Percentiles rank a stretch among this genome's conserved stretches.
phyloP scores from a whole-genome alignment of 1,140 invertebrate species.

The Dendroctonus valens region DNA sequence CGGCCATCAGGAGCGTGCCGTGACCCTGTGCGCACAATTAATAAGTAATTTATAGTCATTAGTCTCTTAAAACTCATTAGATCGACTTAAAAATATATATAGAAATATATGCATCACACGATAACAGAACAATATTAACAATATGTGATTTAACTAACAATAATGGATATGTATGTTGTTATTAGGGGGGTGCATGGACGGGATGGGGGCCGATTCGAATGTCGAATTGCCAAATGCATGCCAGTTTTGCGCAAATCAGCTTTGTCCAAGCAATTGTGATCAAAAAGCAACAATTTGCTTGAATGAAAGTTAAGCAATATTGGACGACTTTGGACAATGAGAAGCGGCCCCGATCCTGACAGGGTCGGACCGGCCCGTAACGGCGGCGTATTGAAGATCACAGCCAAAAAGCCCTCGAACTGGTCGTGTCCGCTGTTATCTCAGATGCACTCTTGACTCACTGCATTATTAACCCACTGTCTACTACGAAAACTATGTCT shows the following conservation, averaged over 20 bases:
- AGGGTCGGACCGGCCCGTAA: constrained; percentile 20
- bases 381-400: constrained; percentile 48
- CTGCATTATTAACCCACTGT: constrained; percentile 35
- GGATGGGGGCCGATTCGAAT: background rate
- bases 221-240: background rate
- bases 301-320: too few relatives aligned
- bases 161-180: constrained; percentile 52
- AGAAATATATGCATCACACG: constrained; percentile 50
- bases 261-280: too few relatives aligned
- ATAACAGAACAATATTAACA: constrained; percentile 51
- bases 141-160: constrained; percentile 51
- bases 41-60: constrained; percentile 43
- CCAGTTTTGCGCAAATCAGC: background rate
- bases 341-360: background rate
- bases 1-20: constrained; percentile 24
- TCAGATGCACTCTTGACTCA: constrained; percentile 33
- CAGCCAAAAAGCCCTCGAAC: constrained; percentile 46
- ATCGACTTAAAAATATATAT: constrained; percentile 41
- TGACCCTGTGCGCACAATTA: constrained; percentile 22
- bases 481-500: constrained; percentile 38
- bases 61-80: constrained; percentile 41
- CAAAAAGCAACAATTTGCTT: too few relatives aligned
- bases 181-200: constrained; percentile 42
- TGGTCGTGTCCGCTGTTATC: constrained; percentile 15
- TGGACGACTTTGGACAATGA: too few relatives aligned